Percentiles rank a stretch among this genome's conserved stretches.
phyloP scores from a whole-genome alignment of 2,113 vertebrate genomes.

The Boulengerochromis microlepis region DNA sequence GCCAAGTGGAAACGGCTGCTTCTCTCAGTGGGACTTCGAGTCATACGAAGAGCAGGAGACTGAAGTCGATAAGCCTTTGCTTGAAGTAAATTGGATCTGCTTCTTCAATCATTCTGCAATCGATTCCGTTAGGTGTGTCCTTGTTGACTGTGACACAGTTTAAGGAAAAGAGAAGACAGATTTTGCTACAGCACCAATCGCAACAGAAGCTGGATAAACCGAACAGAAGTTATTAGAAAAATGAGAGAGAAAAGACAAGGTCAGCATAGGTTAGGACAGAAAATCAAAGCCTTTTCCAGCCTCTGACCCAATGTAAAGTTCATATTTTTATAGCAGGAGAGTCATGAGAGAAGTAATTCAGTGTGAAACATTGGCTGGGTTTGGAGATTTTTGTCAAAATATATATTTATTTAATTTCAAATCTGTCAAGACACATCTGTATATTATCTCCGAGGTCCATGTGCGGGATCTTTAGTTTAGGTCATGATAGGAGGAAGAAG shows the following conservation, averaged over 20 bases:
- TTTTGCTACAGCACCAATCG: background rate
- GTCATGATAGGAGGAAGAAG: background rate
- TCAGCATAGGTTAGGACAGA: background rate
- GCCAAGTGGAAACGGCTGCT: background rate
- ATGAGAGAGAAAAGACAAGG: background rate
- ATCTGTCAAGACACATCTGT: background rate
- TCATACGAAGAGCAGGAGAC: conserved; percentile 27
- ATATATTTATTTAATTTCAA: background rate
- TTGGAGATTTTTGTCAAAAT: background rate
- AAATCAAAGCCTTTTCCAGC: background rate
- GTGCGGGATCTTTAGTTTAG: background rate
- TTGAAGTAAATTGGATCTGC: conserved; percentile 49
- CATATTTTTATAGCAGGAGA: background rate
- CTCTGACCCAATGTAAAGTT: background rate
- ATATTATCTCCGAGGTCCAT: background rate
- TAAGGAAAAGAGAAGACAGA: background rate
- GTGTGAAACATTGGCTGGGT: background rate
- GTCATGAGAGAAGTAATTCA: background rate
- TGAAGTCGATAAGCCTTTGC: conserved; percentile 48
- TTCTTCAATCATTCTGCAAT: conserved; percentile 53
- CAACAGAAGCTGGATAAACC: background rate
- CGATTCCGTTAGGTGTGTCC: conserved; percentile 4
- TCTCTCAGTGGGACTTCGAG: conserved; percentile 7
- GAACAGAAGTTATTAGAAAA: background rate
- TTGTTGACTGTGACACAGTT: background rate